These are phyloP conservation scores for Cyrtonyx montezumae DNA, from an alignment of 2,113 vertebrate genomes.

Conservation along the genomic window DNA sequence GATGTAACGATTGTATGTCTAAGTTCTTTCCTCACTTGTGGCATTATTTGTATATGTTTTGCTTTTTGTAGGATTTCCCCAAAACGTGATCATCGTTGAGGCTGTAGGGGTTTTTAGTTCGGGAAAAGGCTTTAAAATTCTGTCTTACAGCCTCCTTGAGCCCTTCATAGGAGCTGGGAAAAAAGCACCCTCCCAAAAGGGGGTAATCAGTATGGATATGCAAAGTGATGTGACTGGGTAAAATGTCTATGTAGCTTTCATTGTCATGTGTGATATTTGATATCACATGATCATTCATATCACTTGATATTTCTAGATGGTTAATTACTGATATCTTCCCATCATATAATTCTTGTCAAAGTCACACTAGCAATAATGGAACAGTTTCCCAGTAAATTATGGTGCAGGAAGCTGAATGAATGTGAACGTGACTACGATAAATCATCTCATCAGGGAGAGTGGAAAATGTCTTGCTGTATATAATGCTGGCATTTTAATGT, in stretches of 20 bases:
- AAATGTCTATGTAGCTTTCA: background rate
- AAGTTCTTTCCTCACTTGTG: background rate
- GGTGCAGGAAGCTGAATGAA: background rate
- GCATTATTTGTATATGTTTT: background rate
- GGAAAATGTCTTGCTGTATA: background rate
- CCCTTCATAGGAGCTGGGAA: background rate
- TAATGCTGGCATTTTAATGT: slow-evolving; percentile 40
- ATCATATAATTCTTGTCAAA: slow-evolving; percentile 49
- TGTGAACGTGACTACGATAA: slow-evolving; percentile 17
- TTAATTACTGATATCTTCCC: slow-evolving; percentile 40
- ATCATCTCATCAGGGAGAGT: slow-evolving; percentile 24
- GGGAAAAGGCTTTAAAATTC: background rate
- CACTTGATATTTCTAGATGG: slow-evolving; percentile 12
- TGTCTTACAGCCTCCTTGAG: background rate
- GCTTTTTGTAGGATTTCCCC: background rate
- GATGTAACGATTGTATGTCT: background rate
- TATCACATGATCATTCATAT: background rate
- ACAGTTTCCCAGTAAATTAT: slow-evolving; percentile 35
- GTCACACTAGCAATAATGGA: slow-evolving; percentile 38
- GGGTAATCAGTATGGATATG: background rate
- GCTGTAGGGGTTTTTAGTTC: background rate
- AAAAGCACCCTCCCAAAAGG: background rate
- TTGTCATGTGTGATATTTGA: background rate
- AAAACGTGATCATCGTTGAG: background rate
- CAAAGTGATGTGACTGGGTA: background rate